A percentile compares a stretch with the other conserved stretches of the same genome.
These are phyloP conservation scores for Heteromyza rotundicornis DNA, from an alignment of 2,888 invertebrate species.

Conservation along the genomic window DNA sequence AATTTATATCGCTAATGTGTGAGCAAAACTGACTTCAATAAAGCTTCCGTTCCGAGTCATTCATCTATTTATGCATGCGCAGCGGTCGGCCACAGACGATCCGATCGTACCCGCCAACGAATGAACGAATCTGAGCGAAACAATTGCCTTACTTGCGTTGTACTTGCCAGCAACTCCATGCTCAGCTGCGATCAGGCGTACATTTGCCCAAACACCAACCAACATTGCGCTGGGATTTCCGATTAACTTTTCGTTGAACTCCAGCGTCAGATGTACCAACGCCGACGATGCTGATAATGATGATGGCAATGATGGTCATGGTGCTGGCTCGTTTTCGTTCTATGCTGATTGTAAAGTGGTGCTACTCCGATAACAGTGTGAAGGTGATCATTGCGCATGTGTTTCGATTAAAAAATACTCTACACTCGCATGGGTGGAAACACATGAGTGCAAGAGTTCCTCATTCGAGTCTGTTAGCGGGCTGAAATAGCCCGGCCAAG, in stretches of 20 bases:
- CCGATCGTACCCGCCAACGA: background rate
- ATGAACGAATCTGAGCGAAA: background rate
- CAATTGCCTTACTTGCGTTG: background rate
- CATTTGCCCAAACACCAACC: background rate
- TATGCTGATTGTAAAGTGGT: background rate
- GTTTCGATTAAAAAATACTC: background rate
- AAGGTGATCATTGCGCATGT: constrained; percentile 19
- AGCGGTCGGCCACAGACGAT: background rate
- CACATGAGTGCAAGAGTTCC: background rate
- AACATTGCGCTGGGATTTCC: constrained; percentile 41
- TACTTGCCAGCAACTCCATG: too few relatives aligned
- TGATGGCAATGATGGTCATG: background rate
- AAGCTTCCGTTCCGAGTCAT: constrained; percentile 60
- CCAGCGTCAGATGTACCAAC: constrained; percentile 43
- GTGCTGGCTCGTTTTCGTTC: background rate
- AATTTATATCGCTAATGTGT: constrained; percentile 56
- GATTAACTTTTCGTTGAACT: constrained; percentile 56
- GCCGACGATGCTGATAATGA: too few relatives aligned
- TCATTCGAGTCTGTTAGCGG: background rate
- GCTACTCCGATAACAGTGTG: constrained; percentile 9
- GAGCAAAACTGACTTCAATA: constrained; percentile 45
- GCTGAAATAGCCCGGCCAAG: background rate
- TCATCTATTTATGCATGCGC: constrained; percentile 46
- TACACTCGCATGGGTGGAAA: background rate
- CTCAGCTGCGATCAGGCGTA: background rate